Percentiles rank a stretch among this genome's conserved stretches.
Conservation (phyloP, 2,113 vertebrate genomes). For the Xerus inauris region DNA sequence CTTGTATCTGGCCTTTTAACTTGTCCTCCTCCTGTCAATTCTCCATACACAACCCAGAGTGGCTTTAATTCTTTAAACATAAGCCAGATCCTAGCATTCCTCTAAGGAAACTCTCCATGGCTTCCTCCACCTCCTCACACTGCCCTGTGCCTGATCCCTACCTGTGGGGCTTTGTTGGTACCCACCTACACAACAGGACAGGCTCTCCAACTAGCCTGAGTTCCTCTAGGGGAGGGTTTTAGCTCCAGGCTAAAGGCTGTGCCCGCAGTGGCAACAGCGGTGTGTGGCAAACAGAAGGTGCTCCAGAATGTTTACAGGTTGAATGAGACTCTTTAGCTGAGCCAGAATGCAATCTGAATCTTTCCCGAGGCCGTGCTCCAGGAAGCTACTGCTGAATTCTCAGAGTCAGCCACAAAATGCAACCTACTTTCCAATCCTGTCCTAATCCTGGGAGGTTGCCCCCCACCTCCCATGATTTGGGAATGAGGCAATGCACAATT, state of each 20-base stretch:
- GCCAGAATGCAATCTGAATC: not conserved
- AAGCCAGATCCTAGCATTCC: not conserved
- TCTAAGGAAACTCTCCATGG: not conserved
- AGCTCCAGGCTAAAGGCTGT: not conserved
- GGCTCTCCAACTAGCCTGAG: not conserved
- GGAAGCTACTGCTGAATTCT: not conserved
- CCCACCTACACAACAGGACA: no score
- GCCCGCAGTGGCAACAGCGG: not conserved
- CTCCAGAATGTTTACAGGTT: not conserved
- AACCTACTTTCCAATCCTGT: not conserved
- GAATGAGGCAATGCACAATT: not conserved
- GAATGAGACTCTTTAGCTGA: not conserved
- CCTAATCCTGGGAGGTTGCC: not conserved
- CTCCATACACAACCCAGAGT: not conserved
- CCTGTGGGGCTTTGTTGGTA: not conserved
- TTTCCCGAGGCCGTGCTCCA: not conserved
- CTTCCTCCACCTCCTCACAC: not conserved
- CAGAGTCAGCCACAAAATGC: not conserved
- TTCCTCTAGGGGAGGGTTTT: not conserved
- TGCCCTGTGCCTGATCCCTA: not conserved
- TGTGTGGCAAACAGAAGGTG: not conserved
- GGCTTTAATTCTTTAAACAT: constrained; percentile 35
- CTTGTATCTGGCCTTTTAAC: not conserved
- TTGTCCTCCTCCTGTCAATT: not conserved
- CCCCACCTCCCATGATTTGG: not conserved